phyloP scores from a whole-genome alignment of 2,797 vertebrate genomes.

The Lagodon rhomboides region DNA sequence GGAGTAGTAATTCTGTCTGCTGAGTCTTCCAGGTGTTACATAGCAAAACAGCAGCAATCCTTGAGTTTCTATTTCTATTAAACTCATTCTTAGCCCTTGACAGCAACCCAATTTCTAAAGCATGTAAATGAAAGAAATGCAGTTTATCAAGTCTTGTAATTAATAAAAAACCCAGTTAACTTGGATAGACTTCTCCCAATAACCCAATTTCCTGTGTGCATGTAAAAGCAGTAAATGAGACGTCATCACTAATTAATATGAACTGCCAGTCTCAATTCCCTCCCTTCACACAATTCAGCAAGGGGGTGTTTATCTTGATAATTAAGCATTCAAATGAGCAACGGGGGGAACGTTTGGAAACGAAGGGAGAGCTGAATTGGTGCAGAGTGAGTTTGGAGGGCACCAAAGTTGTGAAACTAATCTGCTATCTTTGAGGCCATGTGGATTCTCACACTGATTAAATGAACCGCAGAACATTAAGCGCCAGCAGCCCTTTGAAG shows the following conservation, averaged over 20 bases:
- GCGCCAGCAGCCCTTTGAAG: background rate
- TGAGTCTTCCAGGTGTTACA: background rate
- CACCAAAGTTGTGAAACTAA: slow-evolving; percentile 15
- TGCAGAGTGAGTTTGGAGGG: slow-evolving; percentile 1
- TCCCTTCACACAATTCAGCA: background rate
- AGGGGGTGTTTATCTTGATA: slow-evolving; percentile 17
- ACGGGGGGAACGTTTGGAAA: slow-evolving; percentile 19
- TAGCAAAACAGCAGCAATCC: background rate
- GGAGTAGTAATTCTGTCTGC: background rate
- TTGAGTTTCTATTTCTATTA: background rate
- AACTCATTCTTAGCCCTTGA: background rate
- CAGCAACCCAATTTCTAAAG: background rate
- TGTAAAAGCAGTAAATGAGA: slow-evolving; percentile 13
- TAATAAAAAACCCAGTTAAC: background rate
- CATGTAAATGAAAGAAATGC: background rate
- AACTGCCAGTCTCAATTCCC: background rate
- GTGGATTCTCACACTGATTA: slow-evolving; percentile 9
- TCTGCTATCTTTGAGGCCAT: background rate
- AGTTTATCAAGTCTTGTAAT: background rate
- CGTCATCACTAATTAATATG: slow-evolving; percentile 14
- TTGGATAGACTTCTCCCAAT: background rate
- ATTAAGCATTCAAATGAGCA: slow-evolving; percentile 38
- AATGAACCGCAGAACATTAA: background rate
- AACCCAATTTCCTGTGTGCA: background rate
- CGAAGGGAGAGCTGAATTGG: background rate